Conservation (phyloP, 1,140 invertebrate species). For the Eumeta japonica region DNA sequence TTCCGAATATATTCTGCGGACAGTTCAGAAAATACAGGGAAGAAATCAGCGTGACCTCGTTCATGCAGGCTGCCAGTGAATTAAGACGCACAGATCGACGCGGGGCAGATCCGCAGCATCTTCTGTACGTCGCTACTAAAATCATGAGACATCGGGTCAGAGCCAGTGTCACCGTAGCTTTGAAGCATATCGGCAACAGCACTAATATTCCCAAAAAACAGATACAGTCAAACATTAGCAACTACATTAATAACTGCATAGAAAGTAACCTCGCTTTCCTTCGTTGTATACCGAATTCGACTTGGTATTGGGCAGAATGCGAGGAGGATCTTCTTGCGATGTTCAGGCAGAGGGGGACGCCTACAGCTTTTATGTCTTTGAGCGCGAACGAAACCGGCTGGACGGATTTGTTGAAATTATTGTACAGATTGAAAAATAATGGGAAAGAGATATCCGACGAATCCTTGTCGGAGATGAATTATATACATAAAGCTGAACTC, state of each 20-base stretch:
- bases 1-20: too few relatives aligned
- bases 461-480: constrained; percentile 13
- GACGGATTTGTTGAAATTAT: constrained; percentile 27
- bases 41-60: too few relatives aligned
- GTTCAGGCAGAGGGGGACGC: constrained; percentile 25
- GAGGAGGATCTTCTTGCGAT: constrained; percentile 35
- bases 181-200: constrained; percentile 5
- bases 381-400: constrained; percentile 31
- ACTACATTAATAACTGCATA: constrained; percentile 7
- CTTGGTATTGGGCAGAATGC: constrained; percentile 24
- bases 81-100: too few relatives aligned
- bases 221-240: too few relatives aligned
- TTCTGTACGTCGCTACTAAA: too few relatives aligned
- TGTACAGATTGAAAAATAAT: constrained; percentile 34
- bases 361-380: constrained; percentile 23
- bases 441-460: constrained; percentile 15
- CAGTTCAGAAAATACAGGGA: too few relatives aligned
- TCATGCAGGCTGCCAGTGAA: too few relatives aligned
- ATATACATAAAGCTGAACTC: constrained; percentile 21
- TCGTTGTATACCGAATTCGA: constrained; percentile 20
- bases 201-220: too few relatives aligned
- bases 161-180: too few relatives aligned
- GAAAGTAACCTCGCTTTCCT: constrained; percentile 15
- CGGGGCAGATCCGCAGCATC: too few relatives aligned
- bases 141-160: too few relatives aligned